Base-by-base conservation (phyloP, 1,140 invertebrate genomes). In the Nautilus pompilius region DNA sequence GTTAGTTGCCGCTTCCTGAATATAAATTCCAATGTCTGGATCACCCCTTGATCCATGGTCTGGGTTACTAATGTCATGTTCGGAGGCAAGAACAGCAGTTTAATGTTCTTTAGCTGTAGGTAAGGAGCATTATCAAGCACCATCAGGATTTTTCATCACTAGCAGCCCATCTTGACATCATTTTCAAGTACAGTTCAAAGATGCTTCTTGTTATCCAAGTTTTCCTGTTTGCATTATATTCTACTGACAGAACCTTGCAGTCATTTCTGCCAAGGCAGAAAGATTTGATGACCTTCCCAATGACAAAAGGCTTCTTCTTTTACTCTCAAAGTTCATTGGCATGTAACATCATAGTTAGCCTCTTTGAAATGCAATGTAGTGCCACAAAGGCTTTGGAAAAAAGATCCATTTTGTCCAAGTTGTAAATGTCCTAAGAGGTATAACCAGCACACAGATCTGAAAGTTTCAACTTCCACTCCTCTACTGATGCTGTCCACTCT, bases 11-110 rank as follows among this genome's bases (percentile, higher is more conserved):
- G n/a, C 26, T 57, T 66, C 15, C 60, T 28, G 30, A 58, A 71
- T 33, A 59, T 69, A 6, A 60, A 54, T 70, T 80, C 80, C 20
- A 74, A 65, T 29, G 69, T 68, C 20, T 65, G 71, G 66, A 85
- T 86, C 54, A 82, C 79, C 22, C 78, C 80, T 69, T 81, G 77
- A 72, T 85, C 81, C 78, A 85, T 81, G 15, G 82, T 79, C 59
- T 85, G 82, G n/a, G 83, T 61, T 51, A 81, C 65, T 20, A 75
- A 73, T 36, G 82, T 84, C 8, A 76, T 77, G 68, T 85, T 85
- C 33, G 81, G 71, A 61, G 82, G 82, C 30, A 84, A 70, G 70
- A 80, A 84, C 22, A 76, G 68, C 20, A 80, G 59, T 76, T 79
- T 79, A 20, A 85, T 70, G 67, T 83, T 79, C 3, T 2, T 22